phyloP scores from a whole-genome alignment of 2,797 vertebrate genomes.

The Glossophaga mutica region DNA sequence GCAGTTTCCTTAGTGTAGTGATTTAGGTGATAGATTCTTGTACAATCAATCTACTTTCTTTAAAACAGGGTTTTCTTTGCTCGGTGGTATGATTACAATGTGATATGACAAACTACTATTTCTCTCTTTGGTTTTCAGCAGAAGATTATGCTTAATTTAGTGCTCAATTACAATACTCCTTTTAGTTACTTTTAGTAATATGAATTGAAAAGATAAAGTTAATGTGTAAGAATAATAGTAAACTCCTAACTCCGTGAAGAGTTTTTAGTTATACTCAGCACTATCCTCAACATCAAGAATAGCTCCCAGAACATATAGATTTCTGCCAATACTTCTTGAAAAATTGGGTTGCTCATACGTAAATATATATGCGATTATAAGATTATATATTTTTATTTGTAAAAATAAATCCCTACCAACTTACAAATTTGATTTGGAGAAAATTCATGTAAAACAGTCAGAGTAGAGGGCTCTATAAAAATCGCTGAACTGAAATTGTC shows the following conservation, averaged over 20 bases:
- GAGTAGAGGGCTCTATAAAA: background rate
- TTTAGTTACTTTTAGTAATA: background rate
- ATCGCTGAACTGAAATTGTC: background rate
- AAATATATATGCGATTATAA: background rate
- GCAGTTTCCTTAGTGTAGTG: background rate
- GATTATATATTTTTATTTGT: background rate
- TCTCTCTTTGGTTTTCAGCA: background rate
- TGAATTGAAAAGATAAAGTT: background rate
- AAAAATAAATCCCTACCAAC: background rate
- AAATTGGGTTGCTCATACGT: background rate
- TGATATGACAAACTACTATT: background rate
- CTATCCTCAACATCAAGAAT: background rate
- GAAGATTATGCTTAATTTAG: background rate
- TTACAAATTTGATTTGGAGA: background rate
- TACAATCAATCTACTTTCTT: background rate
- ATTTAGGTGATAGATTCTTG: background rate
- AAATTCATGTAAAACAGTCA: background rate
- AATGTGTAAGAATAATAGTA: background rate
- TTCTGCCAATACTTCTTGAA: background rate
- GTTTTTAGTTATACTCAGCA: background rate
- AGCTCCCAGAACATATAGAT: background rate
- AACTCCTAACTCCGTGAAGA: background rate
- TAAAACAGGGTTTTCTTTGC: background rate
- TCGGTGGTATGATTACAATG: background rate
- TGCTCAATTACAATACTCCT: background rate